Percentiles rank a stretch among this genome's conserved stretches.
phyloP scores from a whole-genome alignment of 2,888 invertebrate species.

The Harmothoe impar region DNA sequence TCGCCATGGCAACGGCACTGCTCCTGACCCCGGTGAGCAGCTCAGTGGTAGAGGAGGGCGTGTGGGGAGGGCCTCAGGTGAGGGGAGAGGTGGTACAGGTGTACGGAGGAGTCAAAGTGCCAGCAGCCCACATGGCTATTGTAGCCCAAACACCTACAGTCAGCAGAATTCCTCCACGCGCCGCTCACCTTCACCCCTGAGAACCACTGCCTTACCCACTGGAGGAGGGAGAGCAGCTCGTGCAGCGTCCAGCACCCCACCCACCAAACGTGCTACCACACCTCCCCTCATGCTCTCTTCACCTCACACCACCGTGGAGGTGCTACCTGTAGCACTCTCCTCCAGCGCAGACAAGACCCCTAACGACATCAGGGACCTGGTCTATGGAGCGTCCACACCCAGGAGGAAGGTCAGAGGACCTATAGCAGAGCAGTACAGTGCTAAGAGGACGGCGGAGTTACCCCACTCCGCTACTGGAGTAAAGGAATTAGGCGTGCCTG shows the following conservation, averaged over 20 bases:
- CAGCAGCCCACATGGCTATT: neutral
- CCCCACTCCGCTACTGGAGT: neutral
- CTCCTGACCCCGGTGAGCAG: neutral
- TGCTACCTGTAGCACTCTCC: neutral
- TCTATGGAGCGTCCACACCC: neutral
- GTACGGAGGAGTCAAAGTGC: neutral
- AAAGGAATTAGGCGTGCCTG: neutral
- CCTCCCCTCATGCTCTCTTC: neutral
- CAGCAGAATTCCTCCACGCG: neutral
- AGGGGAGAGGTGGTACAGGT: neutral
- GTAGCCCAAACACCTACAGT: neutral
- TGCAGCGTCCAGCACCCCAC: neutral
- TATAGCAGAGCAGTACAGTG: neutral
- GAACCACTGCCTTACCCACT: neutral
- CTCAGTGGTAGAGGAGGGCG: neutral
- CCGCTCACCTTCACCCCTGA: neutral
- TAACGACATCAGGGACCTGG: conserved; percentile 40
- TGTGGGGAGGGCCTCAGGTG: neutral
- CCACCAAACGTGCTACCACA: conserved; percentile 12
- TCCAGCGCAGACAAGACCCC: neutral
- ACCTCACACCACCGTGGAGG: conserved; percentile 10
- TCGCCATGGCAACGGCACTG: conserved; percentile 17
- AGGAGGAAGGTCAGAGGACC: neutral
- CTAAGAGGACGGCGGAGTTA: neutral
- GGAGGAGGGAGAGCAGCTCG: neutral